Evolutionary conservation across 92 coral and sea anemone genomes (phyloP).

Genomic region (Pocillopora grandis): DNA sequence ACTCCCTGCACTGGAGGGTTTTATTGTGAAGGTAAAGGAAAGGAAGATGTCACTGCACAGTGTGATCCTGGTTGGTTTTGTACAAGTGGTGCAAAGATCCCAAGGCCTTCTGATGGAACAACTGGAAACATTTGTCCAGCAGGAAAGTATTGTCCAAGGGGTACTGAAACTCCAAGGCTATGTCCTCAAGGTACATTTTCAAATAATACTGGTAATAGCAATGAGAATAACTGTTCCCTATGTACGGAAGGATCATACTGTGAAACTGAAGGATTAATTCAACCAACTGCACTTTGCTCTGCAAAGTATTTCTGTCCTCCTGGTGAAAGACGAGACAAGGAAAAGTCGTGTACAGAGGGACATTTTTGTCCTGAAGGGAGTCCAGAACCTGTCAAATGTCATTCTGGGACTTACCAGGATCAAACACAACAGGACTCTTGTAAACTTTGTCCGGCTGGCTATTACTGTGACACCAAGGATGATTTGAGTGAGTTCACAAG

Average conservation of each 20-base stretch:
- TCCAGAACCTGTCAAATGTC: constrained; percentile 80
- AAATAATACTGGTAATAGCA: constrained; percentile 84
- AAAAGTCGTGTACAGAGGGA: constrained; percentile 68
- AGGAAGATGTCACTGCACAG: constrained; percentile 57
- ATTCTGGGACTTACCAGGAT: constrained; percentile 93
- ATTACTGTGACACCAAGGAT: constrained; percentile 83
- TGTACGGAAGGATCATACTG: constrained; percentile 90
- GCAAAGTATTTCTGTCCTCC: constrained; percentile 86
- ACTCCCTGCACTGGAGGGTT: constrained; percentile 84
- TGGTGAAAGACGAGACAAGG: constrained; percentile 63
- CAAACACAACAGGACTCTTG: constrained; percentile 83
- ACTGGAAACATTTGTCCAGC: constrained; percentile 90
- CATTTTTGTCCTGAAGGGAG: constrained; percentile 87
- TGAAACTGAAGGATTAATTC: constrained; percentile 67
- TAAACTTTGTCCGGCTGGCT: constrained; percentile 89
- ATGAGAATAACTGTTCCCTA: constrained; percentile 49
- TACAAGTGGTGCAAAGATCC: constrained; percentile 72
- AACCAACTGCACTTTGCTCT: constrained; percentile 78
- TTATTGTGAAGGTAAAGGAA: constrained; percentile 81
- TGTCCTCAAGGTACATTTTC: constrained; percentile 89
- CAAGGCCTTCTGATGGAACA: constrained; percentile 85
- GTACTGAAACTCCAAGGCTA: constrained; percentile 66
- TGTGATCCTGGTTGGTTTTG: constrained; percentile 96
- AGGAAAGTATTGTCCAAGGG: constrained; percentile 76
- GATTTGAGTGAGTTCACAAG: constrained; percentile 73